A percentile compares a stretch with the other conserved stretches of the same genome.
These are phyloP conservation scores for Thaumetopoea pityocampa DNA, from an alignment of 1,140 invertebrate species.

Conservation along the genomic window DNA sequence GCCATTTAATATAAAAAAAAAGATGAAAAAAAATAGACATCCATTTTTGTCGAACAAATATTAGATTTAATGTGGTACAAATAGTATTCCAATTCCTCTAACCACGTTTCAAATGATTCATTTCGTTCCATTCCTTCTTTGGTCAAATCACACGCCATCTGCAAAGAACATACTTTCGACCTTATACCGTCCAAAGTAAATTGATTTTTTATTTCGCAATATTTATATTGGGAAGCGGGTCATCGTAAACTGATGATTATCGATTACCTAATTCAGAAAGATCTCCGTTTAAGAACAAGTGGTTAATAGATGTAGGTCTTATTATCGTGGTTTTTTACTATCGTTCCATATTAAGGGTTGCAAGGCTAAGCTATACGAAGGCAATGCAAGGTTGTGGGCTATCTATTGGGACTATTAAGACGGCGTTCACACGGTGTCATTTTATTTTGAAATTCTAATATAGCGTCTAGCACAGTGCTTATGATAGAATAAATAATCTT, in stretches of 20 bases:
- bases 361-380: constrained; percentile 13
- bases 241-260: constrained; percentile 1
- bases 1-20: constrained; percentile 13
- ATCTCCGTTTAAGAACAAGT: constrained; percentile 10
- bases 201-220: constrained; percentile 1
- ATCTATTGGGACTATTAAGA: constrained; percentile 16
- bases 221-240: constrained; percentile 8
- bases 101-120: constrained; percentile 16
- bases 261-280: constrained; percentile 5
- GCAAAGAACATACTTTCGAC: constrained; percentile 16
- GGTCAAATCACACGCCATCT: constrained; percentile 20
- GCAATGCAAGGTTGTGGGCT: constrained; percentile 9
- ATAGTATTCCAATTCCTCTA: constrained; percentile 18
- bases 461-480: too few species aligned
- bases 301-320: constrained; percentile 7
- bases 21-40: constrained; percentile 5
- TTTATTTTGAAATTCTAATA: constrained; percentile 19
- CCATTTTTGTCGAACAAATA: constrained; percentile 4
- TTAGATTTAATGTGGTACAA: constrained; percentile 5
- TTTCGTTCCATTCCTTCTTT: constrained; percentile 15
- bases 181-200: constrained; percentile 6
- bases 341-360: constrained; percentile 20
- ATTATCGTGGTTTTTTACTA: constrained; percentile 3
- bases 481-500: too few species aligned
- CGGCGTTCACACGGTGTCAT: constrained; percentile 17